phyloP scores from a whole-genome alignment of 2,888 invertebrate species.

The Platycheirus albimanus region DNA sequence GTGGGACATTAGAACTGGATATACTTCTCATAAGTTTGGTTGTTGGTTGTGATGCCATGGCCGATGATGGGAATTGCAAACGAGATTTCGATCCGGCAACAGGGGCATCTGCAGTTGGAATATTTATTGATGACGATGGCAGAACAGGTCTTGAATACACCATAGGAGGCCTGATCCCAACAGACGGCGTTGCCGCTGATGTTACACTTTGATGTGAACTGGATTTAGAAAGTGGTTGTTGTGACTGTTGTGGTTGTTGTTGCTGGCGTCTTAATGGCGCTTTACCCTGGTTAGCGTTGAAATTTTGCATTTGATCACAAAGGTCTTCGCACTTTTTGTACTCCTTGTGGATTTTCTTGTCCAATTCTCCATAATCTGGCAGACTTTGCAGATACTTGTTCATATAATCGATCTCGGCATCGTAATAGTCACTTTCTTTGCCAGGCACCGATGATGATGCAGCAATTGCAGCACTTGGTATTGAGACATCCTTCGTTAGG shows the following conservation, averaged over 20 bases:
- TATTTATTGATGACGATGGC: slow-evolving; percentile 63
- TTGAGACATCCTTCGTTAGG: slow-evolving; percentile 64
- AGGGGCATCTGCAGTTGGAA: slow-evolving; percentile 58
- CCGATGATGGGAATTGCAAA: slow-evolving; percentile 81
- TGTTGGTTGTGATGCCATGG: slow-evolving; percentile 63
- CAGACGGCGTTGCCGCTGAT: slow-evolving; percentile 32
- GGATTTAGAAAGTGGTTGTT: slow-evolving; percentile 79
- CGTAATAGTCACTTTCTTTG: slow-evolving; percentile 79
- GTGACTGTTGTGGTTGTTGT: slow-evolving; percentile 74
- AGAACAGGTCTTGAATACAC: slow-evolving; percentile 68
- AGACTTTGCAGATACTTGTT: slow-evolving; percentile 83
- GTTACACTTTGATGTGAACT: slow-evolving; percentile 80
- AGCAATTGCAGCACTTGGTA: slow-evolving; percentile 16
- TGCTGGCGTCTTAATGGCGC: slow-evolving; percentile 74
- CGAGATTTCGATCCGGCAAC: slow-evolving; percentile 76
- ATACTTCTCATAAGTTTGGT: slow-evolving; percentile 80
- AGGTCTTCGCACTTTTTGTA: slow-evolving; percentile 82
- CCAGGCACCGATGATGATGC: slow-evolving; percentile 33
- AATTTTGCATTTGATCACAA: slow-evolving; percentile 80
- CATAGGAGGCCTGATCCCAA: slow-evolving; percentile 47
- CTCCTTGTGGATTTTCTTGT: slow-evolving; percentile 82
- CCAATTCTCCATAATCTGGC: slow-evolving; percentile 82
- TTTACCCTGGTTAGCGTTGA: slow-evolving; percentile 62
- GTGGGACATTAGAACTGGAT: slow-evolving; percentile 80
- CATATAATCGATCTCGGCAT: slow-evolving; percentile 83